Conservation (phyloP, 2,888 invertebrate species). For the Strigamia transsilvanica region DNA sequence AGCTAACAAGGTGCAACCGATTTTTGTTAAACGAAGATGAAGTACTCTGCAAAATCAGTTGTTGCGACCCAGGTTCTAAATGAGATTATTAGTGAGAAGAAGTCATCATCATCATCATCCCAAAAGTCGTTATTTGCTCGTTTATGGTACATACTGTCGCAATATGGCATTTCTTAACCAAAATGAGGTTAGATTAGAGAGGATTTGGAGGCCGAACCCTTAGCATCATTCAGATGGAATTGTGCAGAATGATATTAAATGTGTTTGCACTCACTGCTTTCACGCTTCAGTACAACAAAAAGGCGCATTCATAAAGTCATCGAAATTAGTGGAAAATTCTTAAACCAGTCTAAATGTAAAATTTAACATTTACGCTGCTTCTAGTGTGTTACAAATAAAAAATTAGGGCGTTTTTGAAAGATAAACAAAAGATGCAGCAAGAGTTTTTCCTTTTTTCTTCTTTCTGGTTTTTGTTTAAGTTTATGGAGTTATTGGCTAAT, state of each 20-base stretch:
- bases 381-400: too few species aligned
- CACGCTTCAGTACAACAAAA: neutral
- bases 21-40: constrained; percentile 13
- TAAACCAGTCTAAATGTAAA: too few species aligned
- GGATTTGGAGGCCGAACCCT: constrained; percentile 27
- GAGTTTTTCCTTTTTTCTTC: neutral
- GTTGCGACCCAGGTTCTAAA: constrained; percentile 9
- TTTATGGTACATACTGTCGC: neutral
- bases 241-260: neutral
- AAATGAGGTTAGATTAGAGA: constrained; percentile 19
- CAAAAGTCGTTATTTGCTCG: neutral
- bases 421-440: too few species aligned
- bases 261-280: neutral
- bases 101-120: constrained; percentile 15
- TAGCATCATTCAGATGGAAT: neutral
- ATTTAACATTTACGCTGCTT: too few species aligned
- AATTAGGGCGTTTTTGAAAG: too few species aligned
- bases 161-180: constrained; percentile 23
- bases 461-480: neutral
- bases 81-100: constrained; percentile 27
- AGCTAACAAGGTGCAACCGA: neutral
- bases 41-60: neutral
- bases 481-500: constrained; percentile 1
- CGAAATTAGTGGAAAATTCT: too few species aligned
- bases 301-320: too few species aligned